A percentile compares a stretch with the other conserved stretches of the same genome.
Evolutionary conservation across 2,113 vertebrate species (phyloP).

Genomic region (Pteropus alecto): DNA sequence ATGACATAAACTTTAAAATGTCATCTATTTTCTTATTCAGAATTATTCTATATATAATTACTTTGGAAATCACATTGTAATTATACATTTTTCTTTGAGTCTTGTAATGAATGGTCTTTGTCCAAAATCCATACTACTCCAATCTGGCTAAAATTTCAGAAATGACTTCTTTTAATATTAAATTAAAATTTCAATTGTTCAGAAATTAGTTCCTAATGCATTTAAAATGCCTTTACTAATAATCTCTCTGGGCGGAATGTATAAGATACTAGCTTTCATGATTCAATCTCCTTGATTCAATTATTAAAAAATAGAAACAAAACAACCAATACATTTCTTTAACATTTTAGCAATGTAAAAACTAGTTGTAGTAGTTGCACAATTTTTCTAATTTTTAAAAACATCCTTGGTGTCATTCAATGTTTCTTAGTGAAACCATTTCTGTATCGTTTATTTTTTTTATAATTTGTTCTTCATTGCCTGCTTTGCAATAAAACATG

Average conservation of each 20-base stretch:
- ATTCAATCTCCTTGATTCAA: not conserved
- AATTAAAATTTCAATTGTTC: slow-evolving; percentile 21
- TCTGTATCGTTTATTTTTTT: slow-evolving; percentile 74
- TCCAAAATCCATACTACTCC: not conserved
- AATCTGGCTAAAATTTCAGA: not conserved
- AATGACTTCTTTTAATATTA: slow-evolving; percentile 3
- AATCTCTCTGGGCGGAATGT: not conserved
- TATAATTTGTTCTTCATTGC: slow-evolving; percentile 71
- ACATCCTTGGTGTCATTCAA: slow-evolving; percentile 39
- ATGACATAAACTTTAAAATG: slow-evolving; percentile 12
- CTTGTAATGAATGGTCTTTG: not conserved
- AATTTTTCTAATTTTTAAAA: slow-evolving; percentile 61
- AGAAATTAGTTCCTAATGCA: slow-evolving; percentile 12
- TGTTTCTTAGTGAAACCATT: slow-evolving; percentile 72
- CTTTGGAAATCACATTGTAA: not conserved
- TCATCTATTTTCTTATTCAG: not conserved
- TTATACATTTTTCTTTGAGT: not conserved
- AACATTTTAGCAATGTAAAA: slow-evolving; percentile 22
- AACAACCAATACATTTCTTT: not conserved
- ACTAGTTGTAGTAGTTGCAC: slow-evolving; percentile 15
- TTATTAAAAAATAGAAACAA: slow-evolving; percentile 16
- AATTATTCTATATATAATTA: not conserved
- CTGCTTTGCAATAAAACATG: slow-evolving; percentile 63
- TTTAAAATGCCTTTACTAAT: slow-evolving; percentile 30
- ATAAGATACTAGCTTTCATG: not conserved